A percentile compares a stretch with the other conserved stretches of the same genome.
Conservation (phyloP, 2,888 invertebrate species). For the Synanthedon andrenaeformis region DNA sequence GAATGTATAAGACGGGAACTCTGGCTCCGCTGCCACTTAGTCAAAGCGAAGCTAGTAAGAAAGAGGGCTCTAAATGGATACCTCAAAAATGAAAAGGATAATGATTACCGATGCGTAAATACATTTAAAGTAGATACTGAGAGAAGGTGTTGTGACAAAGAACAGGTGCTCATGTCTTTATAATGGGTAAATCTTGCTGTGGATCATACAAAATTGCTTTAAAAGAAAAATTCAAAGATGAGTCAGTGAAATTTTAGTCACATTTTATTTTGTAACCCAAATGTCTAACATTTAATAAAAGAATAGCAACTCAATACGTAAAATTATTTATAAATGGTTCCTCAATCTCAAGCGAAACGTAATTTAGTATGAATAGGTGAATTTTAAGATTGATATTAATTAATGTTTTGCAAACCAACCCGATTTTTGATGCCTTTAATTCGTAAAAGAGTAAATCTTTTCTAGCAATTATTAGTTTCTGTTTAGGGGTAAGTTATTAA, state of each 20-base stretch:
- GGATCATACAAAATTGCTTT: conserved; percentile 51
- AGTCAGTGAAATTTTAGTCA: conserved; percentile 10
- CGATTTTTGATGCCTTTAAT: too few species aligned
- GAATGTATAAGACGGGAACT: conserved; percentile 51
- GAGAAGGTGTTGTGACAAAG: conserved; percentile 54
- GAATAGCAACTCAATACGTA: too few species aligned
- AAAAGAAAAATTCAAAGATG: conserved; percentile 42
- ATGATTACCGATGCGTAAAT: conserved; percentile 52
- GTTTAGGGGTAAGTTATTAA: too few species aligned
- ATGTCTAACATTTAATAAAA: conserved; percentile 6
- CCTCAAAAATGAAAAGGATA: conserved; percentile 43
- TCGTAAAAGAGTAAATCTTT: too few species aligned
- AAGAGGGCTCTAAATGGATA: conserved; percentile 55
- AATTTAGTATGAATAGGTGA: too few species aligned
- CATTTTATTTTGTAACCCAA: conserved; percentile 65
- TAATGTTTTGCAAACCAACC: too few species aligned
- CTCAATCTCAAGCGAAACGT: too few species aligned
- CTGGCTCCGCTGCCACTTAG: conserved; percentile 40
- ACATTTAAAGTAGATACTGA: conserved; percentile 53
- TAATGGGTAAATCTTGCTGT: conserved; percentile 48
- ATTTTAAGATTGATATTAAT: too few species aligned
- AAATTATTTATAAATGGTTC: too few species aligned
- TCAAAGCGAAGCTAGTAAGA: conserved; percentile 50
- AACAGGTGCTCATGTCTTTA: conserved; percentile 19
- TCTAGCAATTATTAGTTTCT: too few species aligned